Evolutionary conservation across 2,888 invertebrate genomes (phyloP).

Genomic region (Diabrotica balteata): DNA sequence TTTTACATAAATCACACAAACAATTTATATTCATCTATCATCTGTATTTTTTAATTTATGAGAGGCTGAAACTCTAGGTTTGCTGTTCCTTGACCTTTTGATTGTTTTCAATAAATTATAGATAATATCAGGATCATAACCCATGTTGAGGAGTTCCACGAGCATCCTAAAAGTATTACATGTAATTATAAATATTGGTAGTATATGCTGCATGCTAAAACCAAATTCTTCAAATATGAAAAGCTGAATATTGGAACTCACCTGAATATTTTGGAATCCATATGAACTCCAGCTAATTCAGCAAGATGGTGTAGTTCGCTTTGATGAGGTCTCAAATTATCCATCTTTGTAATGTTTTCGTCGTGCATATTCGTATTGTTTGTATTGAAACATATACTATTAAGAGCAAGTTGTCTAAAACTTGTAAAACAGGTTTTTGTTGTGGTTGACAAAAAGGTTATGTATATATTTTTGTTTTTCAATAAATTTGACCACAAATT

Average conservation of each 20-base stretch:
- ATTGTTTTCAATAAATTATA: constrained; percentile 45
- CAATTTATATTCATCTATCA: not conserved
- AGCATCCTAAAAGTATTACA: constrained; percentile 36
- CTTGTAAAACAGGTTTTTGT: too few species aligned
- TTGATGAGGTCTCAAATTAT: constrained; percentile 45
- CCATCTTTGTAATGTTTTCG: constrained; percentile 29
- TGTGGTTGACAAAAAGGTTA: too few species aligned
- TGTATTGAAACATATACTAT: too few species aligned
- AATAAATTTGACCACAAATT: too few species aligned
- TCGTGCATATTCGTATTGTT: constrained; percentile 2
- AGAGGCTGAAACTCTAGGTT: constrained; percentile 27
- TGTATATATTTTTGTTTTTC: too few species aligned
- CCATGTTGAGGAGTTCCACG: constrained; percentile 48
- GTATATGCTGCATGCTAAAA: constrained; percentile 13
- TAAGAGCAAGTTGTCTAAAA: too few species aligned
- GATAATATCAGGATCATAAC: constrained; percentile 46
- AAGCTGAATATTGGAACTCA: constrained; percentile 17
- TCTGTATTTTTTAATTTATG: constrained; percentile 28
- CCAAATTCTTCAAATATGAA: not conserved
- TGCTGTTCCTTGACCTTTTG: constrained; percentile 36
- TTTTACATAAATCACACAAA: too few species aligned
- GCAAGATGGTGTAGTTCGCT: constrained; percentile 46
- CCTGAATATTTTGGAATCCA: constrained; percentile 46
- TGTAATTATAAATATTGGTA: too few species aligned
- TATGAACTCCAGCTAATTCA: constrained; percentile 48